phyloP scores from a whole-genome alignment of 2,113 vertebrate genomes.

The Brachypodius melanocephalos region DNA sequence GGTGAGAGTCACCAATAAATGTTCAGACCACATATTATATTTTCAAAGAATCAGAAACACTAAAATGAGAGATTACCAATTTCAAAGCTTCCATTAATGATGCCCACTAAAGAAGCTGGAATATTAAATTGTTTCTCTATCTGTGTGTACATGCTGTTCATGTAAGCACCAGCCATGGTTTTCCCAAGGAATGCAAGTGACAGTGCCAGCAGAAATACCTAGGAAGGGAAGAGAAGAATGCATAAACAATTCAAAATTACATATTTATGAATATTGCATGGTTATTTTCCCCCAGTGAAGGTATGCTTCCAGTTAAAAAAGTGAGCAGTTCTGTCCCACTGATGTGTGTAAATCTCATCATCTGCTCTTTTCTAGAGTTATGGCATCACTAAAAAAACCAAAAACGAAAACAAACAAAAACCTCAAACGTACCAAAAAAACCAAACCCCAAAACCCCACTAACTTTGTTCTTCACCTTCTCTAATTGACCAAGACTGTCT shows the following conservation, averaged over 20 bases:
- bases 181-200: constrained; percentile 76
- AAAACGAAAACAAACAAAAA: neutral
- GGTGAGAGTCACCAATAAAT: neutral
- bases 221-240: neutral
- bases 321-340: neutral
- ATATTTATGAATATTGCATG: neutral
- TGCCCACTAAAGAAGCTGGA: constrained; percentile 75
- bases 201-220: constrained; percentile 78
- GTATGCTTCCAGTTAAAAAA: neutral
- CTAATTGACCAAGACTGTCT: neutral
- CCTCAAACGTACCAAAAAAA: no score
- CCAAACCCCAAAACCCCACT: neutral
- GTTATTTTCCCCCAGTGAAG: neutral
- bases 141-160: constrained; percentile 81
- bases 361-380: neutral
- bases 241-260: neutral
- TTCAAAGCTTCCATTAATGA: constrained; percentile 83
- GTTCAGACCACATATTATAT: neutral
- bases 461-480: neutral
- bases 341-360: neutral
- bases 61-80: constrained; percentile 73
- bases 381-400: neutral
- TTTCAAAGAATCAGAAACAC: neutral
- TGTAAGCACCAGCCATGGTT: constrained; percentile 75
- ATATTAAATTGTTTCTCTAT: constrained; percentile 82